Evolutionary conservation across 2,888 invertebrate genomes (phyloP).

Genomic region (Tenthredo notha): DNA sequence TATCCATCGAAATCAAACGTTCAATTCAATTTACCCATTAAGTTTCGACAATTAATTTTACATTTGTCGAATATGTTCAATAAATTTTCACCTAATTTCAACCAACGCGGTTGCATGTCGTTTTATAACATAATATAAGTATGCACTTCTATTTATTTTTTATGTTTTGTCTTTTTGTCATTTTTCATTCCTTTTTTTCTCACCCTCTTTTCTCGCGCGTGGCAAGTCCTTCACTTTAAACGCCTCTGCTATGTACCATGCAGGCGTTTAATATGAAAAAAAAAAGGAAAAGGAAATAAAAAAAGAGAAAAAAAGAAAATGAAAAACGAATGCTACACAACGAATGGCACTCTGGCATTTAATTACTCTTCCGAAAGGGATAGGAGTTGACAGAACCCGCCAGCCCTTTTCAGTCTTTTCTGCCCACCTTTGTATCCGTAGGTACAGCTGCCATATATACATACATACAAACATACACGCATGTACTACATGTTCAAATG

Average conservation of each 20-base stretch:
- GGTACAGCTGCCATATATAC: background rate
- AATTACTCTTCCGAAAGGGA: conserved; percentile 24
- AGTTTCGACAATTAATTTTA: background rate
- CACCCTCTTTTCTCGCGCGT: background rate
- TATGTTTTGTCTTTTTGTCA: background rate
- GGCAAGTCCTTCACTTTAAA: background rate
- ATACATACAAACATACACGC: background rate
- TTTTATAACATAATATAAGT: background rate
- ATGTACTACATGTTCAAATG: background rate
- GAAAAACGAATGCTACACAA: background rate
- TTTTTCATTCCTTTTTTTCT: background rate
- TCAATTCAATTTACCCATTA: background rate
- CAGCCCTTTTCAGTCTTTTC: conserved; percentile 18
- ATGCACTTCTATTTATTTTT: background rate
- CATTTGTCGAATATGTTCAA: no score
- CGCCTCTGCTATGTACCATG: background rate
- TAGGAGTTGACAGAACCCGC: conserved; percentile 33
- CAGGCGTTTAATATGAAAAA: conserved; percentile 3
- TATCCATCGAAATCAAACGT: background rate
- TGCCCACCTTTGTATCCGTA: conserved; percentile 5
- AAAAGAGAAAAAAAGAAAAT: background rate
- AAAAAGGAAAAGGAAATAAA: background rate
- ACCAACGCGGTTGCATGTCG: background rate
- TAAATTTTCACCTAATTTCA: background rate
- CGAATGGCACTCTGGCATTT: conserved; percentile 22